phyloP scores from a whole-genome alignment of 1,140 invertebrate genomes.

The Tetramorium parvispinum region DNA sequence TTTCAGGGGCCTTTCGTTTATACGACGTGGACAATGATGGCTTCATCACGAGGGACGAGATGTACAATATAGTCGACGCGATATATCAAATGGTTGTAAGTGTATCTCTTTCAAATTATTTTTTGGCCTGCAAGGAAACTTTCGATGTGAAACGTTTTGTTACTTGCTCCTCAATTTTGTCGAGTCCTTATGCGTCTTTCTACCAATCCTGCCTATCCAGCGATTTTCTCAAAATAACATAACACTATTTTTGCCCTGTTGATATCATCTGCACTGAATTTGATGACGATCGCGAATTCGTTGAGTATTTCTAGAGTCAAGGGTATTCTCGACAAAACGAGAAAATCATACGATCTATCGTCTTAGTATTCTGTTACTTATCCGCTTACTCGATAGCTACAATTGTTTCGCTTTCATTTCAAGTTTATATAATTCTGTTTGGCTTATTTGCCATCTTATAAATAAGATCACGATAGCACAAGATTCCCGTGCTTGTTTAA shows the following conservation, averaged over 20 bases:
- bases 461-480: neutral
- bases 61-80: conserved; percentile 99
- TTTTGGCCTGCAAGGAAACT: neutral
- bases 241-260: too few species aligned
- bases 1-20: conserved; percentile 97
- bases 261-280: neutral
- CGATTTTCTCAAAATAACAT: neutral
- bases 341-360: neutral
- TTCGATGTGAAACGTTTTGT: neutral
- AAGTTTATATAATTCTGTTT: neutral
- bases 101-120: conserved; percentile 72
- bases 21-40: conserved; percentile 99
- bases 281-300: neutral
- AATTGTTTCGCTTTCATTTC: neutral
- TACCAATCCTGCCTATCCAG: neutral
- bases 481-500: neutral
- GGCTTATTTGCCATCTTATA: neutral
- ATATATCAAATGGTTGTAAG: conserved; percentile 99
- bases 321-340: neutral
- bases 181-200: neutral
- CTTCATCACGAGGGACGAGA: conserved; percentile 98
- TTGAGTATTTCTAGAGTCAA: neutral
- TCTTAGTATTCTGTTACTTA: neutral
- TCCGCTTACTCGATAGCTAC: neutral
- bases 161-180: neutral